Evolutionary conservation across 2,113 vertebrate species (phyloP).

Genomic region (Mus pahari): DNA sequence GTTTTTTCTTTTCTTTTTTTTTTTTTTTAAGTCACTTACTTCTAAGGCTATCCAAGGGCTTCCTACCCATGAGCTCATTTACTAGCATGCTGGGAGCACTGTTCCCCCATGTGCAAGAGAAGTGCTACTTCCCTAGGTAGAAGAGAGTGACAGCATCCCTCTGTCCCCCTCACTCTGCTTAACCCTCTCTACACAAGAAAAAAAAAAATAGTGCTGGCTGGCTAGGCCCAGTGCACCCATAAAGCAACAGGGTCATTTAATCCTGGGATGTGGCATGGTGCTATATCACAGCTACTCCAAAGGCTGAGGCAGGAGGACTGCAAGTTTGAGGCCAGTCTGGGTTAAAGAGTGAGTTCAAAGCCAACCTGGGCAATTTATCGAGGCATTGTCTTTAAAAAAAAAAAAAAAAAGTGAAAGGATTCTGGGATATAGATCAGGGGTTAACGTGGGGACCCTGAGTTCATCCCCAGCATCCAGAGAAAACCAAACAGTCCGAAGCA

Average conservation of each 20-base stretch:
- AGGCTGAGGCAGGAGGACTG: not conserved
- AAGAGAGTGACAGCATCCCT: conserved; percentile 62
- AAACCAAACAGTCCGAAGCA: not conserved
- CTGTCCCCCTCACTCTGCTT: not conserved
- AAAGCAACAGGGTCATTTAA: not conserved
- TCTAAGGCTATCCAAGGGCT: conserved; percentile 80
- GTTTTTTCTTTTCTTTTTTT: conserved; percentile 24
- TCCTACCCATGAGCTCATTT: conserved; percentile 76
- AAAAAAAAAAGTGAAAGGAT: not conserved
- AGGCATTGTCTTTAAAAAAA: not conserved
- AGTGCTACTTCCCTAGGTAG: conserved; percentile 46
- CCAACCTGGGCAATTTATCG: not conserved
- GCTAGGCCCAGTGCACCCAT: not conserved
- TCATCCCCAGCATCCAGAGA: not conserved
- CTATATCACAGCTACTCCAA: not conserved
- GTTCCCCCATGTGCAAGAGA: not conserved
- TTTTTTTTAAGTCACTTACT: conserved; percentile 76
- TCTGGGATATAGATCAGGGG: not conserved
- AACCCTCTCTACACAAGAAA: not conserved
- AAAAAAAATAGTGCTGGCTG: not conserved
- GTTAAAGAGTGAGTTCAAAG: not conserved
- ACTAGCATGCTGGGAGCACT: conserved; percentile 66
- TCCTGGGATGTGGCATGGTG: not conserved
- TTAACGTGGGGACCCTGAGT: not conserved
- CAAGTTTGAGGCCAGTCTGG: not conserved